Percentiles rank a stretch among this genome's conserved stretches.
phyloP scores from a whole-genome alignment of 1,140 invertebrate genomes.

The Lucilia cuprina region DNA sequence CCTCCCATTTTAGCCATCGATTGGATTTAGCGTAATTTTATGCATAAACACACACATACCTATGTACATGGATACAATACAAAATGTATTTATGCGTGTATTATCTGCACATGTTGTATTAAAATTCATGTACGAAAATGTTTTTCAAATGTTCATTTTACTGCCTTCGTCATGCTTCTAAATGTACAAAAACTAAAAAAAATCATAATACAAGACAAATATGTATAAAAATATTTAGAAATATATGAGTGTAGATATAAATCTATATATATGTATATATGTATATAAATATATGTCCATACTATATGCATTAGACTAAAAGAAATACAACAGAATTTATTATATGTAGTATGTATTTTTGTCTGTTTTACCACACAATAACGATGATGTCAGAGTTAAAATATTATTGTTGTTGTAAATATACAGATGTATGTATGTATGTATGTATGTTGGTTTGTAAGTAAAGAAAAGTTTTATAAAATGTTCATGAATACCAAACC shows the following conservation, averaged over 20 bases:
- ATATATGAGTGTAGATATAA: neutral
- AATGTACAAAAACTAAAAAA: neutral
- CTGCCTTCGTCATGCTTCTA: neutral
- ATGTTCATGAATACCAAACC: slow-evolving; percentile 16
- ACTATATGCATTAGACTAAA: neutral
- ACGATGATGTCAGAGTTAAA: slow-evolving; percentile 22
- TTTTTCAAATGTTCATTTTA: neutral
- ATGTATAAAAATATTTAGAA: neutral
- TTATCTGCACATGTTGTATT: neutral
- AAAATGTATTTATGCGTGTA: too few relatives aligned
- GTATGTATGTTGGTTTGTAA: neutral
- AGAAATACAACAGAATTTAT: neutral
- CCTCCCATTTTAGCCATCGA: too few relatives aligned
- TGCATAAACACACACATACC: neutral
- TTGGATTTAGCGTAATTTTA: neutral
- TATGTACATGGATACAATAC: too few relatives aligned
- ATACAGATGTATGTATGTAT: neutral
- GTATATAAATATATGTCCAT: neutral
- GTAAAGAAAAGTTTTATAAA: neutral
- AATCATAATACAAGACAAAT: too few relatives aligned
- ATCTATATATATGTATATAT: neutral
- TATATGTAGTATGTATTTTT: neutral
- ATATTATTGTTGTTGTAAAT: slow-evolving; percentile 13
- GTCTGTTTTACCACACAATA: neutral
- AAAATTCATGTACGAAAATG: neutral